phyloP scores from a whole-genome alignment of 2,888 invertebrate genomes.

The Campoletis raptor region DNA sequence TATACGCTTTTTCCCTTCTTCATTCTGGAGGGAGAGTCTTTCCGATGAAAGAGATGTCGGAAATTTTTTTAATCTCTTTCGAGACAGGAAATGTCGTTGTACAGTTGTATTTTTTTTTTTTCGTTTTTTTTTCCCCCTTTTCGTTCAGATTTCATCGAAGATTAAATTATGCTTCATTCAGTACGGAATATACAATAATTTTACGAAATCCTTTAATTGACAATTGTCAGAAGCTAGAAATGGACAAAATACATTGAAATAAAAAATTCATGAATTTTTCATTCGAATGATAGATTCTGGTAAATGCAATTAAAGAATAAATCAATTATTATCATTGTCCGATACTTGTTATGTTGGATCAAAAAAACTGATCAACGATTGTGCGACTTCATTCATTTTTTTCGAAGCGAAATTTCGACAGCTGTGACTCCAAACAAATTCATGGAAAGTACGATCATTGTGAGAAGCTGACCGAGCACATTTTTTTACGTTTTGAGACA shows the following conservation, averaged over 20 bases:
- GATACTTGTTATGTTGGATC: not conserved
- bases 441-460: not conserved
- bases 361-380: not conserved
- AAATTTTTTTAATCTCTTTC: not conserved
- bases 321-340: not conserved
- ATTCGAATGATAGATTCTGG: not conserved
- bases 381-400: not conserved
- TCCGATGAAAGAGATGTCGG: not conserved
- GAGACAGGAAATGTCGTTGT: not conserved
- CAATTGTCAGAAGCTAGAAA: not conserved
- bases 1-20: not conserved
- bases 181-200: not conserved
- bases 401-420: not conserved
- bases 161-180: slow-evolving; percentile 21
- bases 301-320: not conserved
- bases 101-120: slow-evolving; percentile 22
- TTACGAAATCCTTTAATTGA: not conserved
- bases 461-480: too few species aligned
- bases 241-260: not conserved
- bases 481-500: too few species aligned
- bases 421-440: too few species aligned
- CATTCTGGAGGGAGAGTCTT: not conserved
- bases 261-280: not conserved
- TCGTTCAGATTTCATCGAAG: slow-evolving; percentile 2
- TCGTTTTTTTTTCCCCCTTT: not conserved